A percentile compares a stretch with the other conserved stretches of the same genome.
These are phyloP conservation scores for Ophiothrix spiculata DNA, from an alignment of 35 echinoderm and acorn worm species.

Conservation along the genomic window DNA sequence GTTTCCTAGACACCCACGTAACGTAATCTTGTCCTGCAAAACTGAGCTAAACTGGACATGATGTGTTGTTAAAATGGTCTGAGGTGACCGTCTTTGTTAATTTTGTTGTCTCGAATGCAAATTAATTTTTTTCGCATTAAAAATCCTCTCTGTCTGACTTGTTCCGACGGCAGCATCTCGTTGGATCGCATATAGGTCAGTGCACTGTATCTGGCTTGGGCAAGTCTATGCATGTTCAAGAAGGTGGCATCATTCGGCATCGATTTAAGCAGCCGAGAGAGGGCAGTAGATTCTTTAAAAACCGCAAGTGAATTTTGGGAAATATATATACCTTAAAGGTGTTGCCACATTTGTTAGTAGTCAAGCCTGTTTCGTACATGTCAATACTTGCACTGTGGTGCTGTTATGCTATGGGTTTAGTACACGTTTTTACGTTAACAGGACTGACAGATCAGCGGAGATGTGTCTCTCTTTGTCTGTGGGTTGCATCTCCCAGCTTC, in stretches of 20 bases:
- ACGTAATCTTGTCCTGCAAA: background rate
- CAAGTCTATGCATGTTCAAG: conserved; percentile 15
- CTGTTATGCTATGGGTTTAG: background rate
- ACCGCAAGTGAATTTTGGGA: conserved; percentile 15
- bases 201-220: conserved; percentile 2
- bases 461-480: too few species aligned
- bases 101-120: background rate
- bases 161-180: background rate
- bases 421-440: too few species aligned
- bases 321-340: background rate
- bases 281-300: background rate
- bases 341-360: background rate
- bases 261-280: background rate
- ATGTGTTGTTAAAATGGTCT: background rate
- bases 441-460: too few species aligned
- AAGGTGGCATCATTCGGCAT: background rate
- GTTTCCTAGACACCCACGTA: background rate
- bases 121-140: background rate
- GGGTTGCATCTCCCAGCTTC: too few species aligned
- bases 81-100: background rate
- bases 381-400: background rate
- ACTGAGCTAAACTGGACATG: too few species aligned
- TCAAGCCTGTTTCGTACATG: background rate
- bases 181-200: conserved; percentile 2
- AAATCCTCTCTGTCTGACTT: background rate